These are phyloP conservation scores for Rambutsinella grinnellia DNA, from an alignment of 2,888 invertebrate genomes.

Conservation along the genomic window DNA sequence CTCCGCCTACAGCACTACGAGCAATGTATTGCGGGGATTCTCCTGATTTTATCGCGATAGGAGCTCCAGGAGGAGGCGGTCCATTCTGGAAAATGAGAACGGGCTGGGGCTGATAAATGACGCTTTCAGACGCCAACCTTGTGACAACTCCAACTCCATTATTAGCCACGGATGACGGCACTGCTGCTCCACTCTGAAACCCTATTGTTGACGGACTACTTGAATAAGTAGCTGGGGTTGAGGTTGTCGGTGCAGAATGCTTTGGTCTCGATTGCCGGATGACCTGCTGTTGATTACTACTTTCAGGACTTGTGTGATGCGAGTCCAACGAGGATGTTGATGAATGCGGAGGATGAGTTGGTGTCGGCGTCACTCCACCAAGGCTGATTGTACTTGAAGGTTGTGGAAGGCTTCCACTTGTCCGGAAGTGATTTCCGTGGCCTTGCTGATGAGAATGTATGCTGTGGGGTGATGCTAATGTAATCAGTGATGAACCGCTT, in stretches of 20 bases:
- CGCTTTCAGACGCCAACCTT: conserved; percentile 26
- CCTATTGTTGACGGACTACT: neutral
- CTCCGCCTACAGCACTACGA: conserved; percentile 11
- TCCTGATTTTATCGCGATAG: conserved; percentile 15
- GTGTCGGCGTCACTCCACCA: neutral
- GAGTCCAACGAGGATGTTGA: neutral
- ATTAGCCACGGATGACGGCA: neutral
- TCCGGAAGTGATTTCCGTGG: conserved; percentile 10
- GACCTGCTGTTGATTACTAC: conserved; percentile 28
- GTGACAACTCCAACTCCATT: conserved; percentile 29
- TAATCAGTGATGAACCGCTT: neutral
- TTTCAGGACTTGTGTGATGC: neutral
- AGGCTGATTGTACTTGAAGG: neutral
- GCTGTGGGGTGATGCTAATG: neutral
- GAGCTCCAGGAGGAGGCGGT: neutral
- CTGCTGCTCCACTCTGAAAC: neutral
- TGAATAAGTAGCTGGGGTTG: neutral
- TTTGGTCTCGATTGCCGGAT: conserved; percentile 16
- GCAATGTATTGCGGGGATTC: conserved; percentile 21
- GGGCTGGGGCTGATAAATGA: conserved; percentile 48
- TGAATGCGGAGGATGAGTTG: neutral
- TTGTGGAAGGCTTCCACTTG: conserved; percentile 9
- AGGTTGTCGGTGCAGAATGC: neutral
- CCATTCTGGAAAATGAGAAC: conserved; percentile 49
- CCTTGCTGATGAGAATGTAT: conserved; percentile 20